phyloP scores from a whole-genome alignment of 2,888 invertebrate species.

The Netelia melanura region DNA sequence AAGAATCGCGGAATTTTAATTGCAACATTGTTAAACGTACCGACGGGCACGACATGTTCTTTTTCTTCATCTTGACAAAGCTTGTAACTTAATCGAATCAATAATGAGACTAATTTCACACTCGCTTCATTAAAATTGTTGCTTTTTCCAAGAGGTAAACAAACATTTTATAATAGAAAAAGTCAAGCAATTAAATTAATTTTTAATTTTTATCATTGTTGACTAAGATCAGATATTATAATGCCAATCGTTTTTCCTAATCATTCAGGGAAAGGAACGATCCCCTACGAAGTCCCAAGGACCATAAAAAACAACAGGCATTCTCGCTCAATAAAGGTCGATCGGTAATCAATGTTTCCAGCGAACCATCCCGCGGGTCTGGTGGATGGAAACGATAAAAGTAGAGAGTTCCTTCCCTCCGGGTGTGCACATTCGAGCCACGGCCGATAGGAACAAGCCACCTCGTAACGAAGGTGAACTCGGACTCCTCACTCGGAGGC shows the following conservation, averaged over 20 bases:
- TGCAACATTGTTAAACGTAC: not conserved
- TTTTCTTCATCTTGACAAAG: too few species aligned
- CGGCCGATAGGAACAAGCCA: constrained; percentile 53
- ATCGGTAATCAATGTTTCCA: constrained; percentile 4
- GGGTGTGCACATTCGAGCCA: not conserved
- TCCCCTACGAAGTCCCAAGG: not conserved
- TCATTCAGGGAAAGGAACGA: not conserved
- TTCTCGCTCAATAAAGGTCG: not conserved
- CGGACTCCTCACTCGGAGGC: constrained; percentile 58
- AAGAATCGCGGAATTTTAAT: constrained; percentile 23
- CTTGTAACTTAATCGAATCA: not conserved
- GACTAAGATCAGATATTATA: not conserved
- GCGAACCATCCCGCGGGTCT: not conserved
- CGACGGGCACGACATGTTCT: not conserved
- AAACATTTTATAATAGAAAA: not conserved
- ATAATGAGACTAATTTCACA: not conserved
- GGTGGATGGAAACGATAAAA: constrained; percentile 36
- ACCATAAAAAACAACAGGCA: not conserved
- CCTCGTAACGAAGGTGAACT: constrained; percentile 60
- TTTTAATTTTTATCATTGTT: not conserved
- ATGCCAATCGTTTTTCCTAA: not conserved
- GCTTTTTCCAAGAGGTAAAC: not conserved
- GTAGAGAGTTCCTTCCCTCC: constrained; percentile 15
- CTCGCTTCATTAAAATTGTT: not conserved
- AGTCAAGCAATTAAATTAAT: not conserved